phyloP scores from a whole-genome alignment of 1,140 invertebrate genomes.

The Brachionus asplanchnoidis region DNA sequence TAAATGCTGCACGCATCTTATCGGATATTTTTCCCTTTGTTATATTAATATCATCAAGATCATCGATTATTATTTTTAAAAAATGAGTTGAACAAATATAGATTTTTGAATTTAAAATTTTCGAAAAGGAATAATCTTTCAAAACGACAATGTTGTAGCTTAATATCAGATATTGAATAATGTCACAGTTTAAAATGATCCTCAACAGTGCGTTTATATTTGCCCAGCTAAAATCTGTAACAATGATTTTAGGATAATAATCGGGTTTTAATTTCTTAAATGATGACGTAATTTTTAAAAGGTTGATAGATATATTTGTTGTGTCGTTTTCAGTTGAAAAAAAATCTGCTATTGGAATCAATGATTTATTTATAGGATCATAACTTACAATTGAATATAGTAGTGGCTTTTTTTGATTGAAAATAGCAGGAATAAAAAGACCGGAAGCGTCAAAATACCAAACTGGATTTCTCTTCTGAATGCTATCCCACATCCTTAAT shows the following conservation, averaged over 20 bases:
- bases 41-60: too few species aligned
- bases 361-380: neutral
- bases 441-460: slow-evolving; percentile 17
- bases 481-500: too few species aligned
- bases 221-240: slow-evolving; percentile 10
- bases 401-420: neutral
- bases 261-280: neutral
- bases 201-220: slow-evolving; percentile 7
- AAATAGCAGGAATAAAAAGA: neutral
- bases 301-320: neutral
- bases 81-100: neutral
- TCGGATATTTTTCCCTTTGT: too few species aligned
- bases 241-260: neutral
- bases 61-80: too few species aligned
- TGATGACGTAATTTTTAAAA: neutral
- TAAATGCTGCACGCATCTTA: too few species aligned
- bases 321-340: neutral
- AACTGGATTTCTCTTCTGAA: slow-evolving; percentile 7
- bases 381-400: neutral
- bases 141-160: neutral
- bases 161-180: neutral
- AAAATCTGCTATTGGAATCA: slow-evolving; percentile 1
- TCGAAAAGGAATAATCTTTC: neutral
- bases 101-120: neutral
- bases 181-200: neutral